Conservation (phyloP, 1,140 invertebrate species). For the Magallana gigas region DNA sequence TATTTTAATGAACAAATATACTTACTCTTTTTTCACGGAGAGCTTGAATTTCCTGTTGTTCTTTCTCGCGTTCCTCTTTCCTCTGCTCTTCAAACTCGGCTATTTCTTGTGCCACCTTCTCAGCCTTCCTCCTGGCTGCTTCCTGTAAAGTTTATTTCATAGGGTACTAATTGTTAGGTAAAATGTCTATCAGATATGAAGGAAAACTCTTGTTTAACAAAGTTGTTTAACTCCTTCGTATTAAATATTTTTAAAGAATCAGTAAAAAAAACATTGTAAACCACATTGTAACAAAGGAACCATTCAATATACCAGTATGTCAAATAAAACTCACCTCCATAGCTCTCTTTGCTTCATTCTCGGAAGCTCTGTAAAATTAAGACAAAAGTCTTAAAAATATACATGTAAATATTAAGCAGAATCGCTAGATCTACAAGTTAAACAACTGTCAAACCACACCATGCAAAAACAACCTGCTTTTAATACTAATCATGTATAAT, state of each 20-base stretch:
- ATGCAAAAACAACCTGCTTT: no score
- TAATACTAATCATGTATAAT: no score
- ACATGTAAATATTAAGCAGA: neutral
- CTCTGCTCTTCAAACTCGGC: constrained; percentile 70
- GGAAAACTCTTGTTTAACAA: no score
- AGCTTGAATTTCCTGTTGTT: constrained; percentile 63
- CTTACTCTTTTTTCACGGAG: constrained; percentile 61
- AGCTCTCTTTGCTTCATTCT: constrained; percentile 62
- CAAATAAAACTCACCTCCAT: constrained; percentile 62
- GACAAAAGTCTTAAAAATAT: neutral
- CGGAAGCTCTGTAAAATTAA: constrained; percentile 47
- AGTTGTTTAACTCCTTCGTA: no score
- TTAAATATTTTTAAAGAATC: no score
- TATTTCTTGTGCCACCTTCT: constrained; percentile 68
- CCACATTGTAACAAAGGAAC: no score
- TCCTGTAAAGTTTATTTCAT: constrained; percentile 54
- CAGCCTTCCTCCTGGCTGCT: constrained; percentile 58
- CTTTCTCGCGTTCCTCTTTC: constrained; percentile 65
- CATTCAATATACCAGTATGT: neutral
- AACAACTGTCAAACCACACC: no score
- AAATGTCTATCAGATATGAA: no score
- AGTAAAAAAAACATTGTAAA: no score
- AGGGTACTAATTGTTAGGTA: no score
- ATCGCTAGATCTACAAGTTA: neutral
- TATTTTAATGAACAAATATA: neutral